These are phyloP conservation scores for Microdon myrmicae DNA, from an alignment of 2,888 invertebrate species.

Conservation along the genomic window DNA sequence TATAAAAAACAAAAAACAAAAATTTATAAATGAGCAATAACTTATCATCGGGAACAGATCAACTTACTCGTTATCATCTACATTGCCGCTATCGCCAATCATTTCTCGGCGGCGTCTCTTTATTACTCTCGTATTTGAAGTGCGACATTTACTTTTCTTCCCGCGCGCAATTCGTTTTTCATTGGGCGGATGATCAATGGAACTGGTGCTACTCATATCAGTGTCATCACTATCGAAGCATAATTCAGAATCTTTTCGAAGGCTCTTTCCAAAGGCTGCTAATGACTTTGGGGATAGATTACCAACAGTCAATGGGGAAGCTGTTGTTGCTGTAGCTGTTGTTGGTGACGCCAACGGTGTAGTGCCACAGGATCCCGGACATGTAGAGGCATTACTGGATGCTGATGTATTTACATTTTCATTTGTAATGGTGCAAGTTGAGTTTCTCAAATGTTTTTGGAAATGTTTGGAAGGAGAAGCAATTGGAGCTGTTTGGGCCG, in stretches of 20 bases:
- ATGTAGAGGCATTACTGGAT: constrained; percentile 27
- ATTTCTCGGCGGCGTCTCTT: constrained; percentile 55
- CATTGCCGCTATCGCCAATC: constrained; percentile 4
- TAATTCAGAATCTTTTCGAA: constrained; percentile 55
- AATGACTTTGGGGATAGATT: constrained; percentile 57
- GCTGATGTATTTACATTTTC: constrained; percentile 39
- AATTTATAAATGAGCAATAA: not conserved
- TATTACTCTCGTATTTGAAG: constrained; percentile 44
- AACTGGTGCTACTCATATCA: constrained; percentile 65
- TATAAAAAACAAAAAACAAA: not conserved
- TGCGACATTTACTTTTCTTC: constrained; percentile 52
- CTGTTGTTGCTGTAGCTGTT: constrained; percentile 12
- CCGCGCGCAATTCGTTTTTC: constrained; percentile 34
- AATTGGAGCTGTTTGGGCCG: constrained; percentile 60
- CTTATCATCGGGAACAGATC: not conserved
- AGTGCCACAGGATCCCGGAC: too few relatives aligned
- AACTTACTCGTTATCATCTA: constrained; percentile 41
- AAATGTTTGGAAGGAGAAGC: constrained; percentile 57
- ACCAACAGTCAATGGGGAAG: constrained; percentile 28
- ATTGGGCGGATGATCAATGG: constrained; percentile 55
- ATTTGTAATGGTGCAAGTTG: constrained; percentile 49
- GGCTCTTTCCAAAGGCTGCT: constrained; percentile 51
- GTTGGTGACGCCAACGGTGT: constrained; percentile 21
- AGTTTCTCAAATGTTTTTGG: constrained; percentile 30
- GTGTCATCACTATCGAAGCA: constrained; percentile 65